These are phyloP conservation scores for Oryzias dopingdopingensis DNA, from an alignment of 2,797 vertebrate genomes.

Conservation along the genomic window DNA sequence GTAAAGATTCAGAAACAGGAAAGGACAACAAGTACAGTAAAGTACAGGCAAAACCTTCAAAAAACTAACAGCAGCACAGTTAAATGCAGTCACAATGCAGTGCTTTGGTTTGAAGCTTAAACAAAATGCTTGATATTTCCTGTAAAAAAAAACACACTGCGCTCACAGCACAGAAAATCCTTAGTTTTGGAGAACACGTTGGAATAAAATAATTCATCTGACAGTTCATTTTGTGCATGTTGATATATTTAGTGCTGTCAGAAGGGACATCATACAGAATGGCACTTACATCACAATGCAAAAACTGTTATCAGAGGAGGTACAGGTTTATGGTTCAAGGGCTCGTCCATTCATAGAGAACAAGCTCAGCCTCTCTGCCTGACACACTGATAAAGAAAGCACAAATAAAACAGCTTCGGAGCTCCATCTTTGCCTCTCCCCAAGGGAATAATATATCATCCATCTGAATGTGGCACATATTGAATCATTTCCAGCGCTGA, in stretches of 20 bases:
- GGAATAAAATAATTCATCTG: conserved; percentile 66
- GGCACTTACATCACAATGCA: conserved; percentile 76
- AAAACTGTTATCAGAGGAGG: conserved; percentile 78
- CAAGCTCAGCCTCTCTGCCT: conserved; percentile 77
- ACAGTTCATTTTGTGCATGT: conserved; percentile 69
- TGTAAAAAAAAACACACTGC: conserved; percentile 22
- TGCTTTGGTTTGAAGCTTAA: conserved; percentile 45
- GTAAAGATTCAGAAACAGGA: conserved; percentile 18
- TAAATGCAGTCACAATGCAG: conserved; percentile 39
- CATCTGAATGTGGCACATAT: conserved; percentile 77
- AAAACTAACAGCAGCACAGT: conserved; percentile 39
- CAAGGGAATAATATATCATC: conserved; percentile 76
- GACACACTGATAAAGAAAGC: conserved; percentile 79
- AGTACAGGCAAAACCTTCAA: conserved; percentile 32
- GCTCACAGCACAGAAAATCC: conserved; percentile 46
- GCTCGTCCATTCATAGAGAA: conserved; percentile 78
- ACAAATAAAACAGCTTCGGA: conserved; percentile 77
- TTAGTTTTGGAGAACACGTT: conserved; percentile 61
- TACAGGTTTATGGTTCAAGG: conserved; percentile 81
- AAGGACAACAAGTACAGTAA: conserved; percentile 27
- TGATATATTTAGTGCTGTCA: conserved; percentile 76
- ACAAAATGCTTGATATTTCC: conserved; percentile 43
- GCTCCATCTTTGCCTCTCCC: conserved; percentile 75
- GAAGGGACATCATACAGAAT: conserved; percentile 65
- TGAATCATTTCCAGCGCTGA: conserved; percentile 73